Percentiles rank a stretch among this genome's conserved stretches.
Evolutionary conservation across 2,113 vertebrate species (phyloP).

Genomic region (Archilochus colubris): DNA sequence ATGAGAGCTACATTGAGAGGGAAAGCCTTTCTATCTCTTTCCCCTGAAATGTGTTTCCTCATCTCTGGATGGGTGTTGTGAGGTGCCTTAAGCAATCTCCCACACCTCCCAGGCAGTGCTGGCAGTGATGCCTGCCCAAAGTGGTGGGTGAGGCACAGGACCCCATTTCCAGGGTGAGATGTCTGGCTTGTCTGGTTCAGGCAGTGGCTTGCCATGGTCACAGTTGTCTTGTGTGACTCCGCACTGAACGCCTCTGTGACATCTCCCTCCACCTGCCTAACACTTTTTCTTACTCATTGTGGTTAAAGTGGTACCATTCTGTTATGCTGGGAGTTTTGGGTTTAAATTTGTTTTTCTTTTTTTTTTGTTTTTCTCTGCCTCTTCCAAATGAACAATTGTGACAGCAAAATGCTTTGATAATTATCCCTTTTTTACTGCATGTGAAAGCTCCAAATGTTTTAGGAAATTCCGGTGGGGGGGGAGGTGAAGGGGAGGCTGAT

Average conservation of each 20-base stretch:
- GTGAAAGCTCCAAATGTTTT: constrained; percentile 28
- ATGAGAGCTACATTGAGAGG: background rate
- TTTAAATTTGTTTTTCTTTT: background rate
- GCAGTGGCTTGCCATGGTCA: rapidly evolving
- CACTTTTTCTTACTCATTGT: background rate
- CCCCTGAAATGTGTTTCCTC: background rate
- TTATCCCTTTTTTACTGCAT: constrained; percentile 22
- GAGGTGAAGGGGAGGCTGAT: background rate
- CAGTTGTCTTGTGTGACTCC: background rate
- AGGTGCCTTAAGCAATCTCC: background rate
- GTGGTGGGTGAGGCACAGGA: rapidly evolving
- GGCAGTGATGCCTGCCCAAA: background rate
- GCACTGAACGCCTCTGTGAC: background rate
- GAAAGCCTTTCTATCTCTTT: background rate
- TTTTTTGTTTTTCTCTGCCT: background rate
- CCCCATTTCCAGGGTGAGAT: background rate
- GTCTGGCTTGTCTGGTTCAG: background rate
- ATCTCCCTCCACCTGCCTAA: background rate
- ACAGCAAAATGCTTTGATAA: constrained; percentile 1
- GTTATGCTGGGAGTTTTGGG: background rate
- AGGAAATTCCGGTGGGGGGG: background rate
- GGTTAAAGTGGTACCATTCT: background rate
- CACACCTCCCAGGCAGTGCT: rapidly evolving
- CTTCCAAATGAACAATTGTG: constrained; percentile 47
- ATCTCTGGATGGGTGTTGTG: rapidly evolving